Evolutionary conservation across 2,888 invertebrate species (phyloP), one percentile per base, ranked within the genome.

Genomic region (Keiferia lycopersicella): DNA sequence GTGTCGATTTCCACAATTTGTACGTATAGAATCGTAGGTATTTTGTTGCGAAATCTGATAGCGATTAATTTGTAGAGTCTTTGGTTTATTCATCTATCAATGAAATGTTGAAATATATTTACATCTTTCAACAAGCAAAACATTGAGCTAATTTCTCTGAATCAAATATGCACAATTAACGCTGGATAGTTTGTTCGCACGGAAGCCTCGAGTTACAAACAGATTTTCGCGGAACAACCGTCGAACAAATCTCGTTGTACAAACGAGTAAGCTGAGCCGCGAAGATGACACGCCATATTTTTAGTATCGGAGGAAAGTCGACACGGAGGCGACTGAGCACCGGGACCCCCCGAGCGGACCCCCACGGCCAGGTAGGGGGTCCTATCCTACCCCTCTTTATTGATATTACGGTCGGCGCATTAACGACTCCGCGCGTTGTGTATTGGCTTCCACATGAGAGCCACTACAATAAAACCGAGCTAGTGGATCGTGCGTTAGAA

Each of bases 261-360:
- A 87, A 86, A 84, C 83, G 83, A 84, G 86, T 81, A 84, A 87
- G 78, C 73, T 67, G 85, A 88, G 79, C 79, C 70, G 72, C 72
- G 77, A 80, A 84, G 79, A 86, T 83, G 86, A 86, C 81, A 81
- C 81, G 83, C 82, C 80, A 88, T 88, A 89, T 89, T 90, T 88
- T 86, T 87, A 85, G 85, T 83, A 87, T 86, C 81, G 79, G 73
- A 79, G 79, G 80, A 80, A 83, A 86, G 80, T 81, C 80, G 80
- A 80, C 80, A 77, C 74, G 78, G 78, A 81, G 77, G 74, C 72
- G 82, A 83, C 81, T 84, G 82, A 56, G 80, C 69, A 20, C 45
- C 60, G 26, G 45, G n/a, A 22, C 22, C 60, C 22, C 45, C 45
- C 56, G n/a, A 22, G 6, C 34, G 34, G 34, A 10, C 34, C 56